These are phyloP conservation scores for Cephalopholis sonnerati DNA, from an alignment of 2,113 vertebrate species.

Conservation along the genomic window DNA sequence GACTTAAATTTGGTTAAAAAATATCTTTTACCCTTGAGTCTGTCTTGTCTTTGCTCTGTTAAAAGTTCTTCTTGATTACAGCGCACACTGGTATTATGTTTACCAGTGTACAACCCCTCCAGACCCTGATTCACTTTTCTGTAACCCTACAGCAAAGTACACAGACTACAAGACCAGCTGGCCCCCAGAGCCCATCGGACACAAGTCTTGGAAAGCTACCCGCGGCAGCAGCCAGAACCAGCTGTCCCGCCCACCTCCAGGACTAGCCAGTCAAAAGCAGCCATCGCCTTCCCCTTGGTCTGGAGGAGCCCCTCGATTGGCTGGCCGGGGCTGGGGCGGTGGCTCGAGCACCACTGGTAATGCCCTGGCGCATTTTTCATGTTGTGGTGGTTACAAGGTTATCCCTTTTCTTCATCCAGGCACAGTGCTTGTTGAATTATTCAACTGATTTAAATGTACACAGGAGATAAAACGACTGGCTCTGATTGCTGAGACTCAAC, in stretches of 20 bases:
- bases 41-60: neutral
- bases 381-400: neutral
- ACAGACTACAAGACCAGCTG: constrained; percentile 98
- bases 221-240: constrained; percentile 96
- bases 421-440: constrained; percentile 1
- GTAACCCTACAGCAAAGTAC: constrained; percentile 92
- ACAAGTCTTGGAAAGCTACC: constrained; percentile 98
- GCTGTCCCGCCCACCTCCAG: constrained; percentile 96
- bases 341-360: constrained; percentile 88
- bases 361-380: neutral
- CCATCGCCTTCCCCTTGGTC: constrained; percentile 93
- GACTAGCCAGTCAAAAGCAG: constrained; percentile 95
- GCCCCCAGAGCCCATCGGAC: constrained; percentile 99
- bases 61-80: neutral
- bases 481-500: constrained; percentile 19
- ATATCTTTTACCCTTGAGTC: neutral
- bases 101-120: neutral
- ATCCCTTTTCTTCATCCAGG: neutral
- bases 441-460: constrained; percentile 33
- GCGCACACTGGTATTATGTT: neutral
- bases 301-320: constrained; percentile 91
- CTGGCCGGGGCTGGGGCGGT: constrained; percentile 91
- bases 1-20: no score
- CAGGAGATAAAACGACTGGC: neutral
- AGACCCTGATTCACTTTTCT: constrained; percentile 11